phyloP scores from a whole-genome alignment of 2,888 invertebrate genomes.

The Iselma pallidipennis region DNA sequence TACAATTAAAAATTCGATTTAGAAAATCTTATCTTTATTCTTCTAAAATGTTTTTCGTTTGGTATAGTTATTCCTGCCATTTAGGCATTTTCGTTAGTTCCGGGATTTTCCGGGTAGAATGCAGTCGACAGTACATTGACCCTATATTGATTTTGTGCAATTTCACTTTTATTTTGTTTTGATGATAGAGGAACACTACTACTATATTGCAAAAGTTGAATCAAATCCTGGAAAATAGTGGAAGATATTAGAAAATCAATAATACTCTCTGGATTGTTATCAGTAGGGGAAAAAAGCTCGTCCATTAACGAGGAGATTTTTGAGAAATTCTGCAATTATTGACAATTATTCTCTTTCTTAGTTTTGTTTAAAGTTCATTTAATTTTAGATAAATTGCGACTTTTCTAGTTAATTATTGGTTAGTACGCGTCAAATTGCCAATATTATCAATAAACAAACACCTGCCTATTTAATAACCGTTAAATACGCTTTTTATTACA shows the following conservation, averaged over 20 bases:
- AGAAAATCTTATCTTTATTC: too few relatives aligned
- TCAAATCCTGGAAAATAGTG: background rate
- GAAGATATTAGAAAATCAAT: background rate
- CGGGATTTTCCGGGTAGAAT: conserved; percentile 41
- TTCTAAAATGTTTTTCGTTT: too few relatives aligned
- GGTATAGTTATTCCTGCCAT: background rate
- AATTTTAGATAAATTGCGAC: background rate
- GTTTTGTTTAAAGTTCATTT: background rate
- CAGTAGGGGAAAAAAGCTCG: too few relatives aligned
- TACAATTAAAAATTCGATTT: too few relatives aligned
- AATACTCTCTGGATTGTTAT: background rate
- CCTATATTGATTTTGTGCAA: conserved; percentile 53
- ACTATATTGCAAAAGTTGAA: conserved; percentile 30
- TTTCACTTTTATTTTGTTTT: conserved; percentile 58
- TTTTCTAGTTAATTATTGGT: too few relatives aligned
- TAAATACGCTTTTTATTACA: too few relatives aligned
- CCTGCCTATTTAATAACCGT: too few relatives aligned
- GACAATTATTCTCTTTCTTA: too few relatives aligned
- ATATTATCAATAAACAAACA: too few relatives aligned
- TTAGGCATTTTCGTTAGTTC: conserved; percentile 32
- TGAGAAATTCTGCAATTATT: too few relatives aligned
- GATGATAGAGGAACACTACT: conserved; percentile 33
- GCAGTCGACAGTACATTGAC: conserved; percentile 48
- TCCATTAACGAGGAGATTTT: too few relatives aligned
- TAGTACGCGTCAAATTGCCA: too few relatives aligned